Conservation (phyloP, 2,888 invertebrate species). For the Arctia plantaginis region DNA sequence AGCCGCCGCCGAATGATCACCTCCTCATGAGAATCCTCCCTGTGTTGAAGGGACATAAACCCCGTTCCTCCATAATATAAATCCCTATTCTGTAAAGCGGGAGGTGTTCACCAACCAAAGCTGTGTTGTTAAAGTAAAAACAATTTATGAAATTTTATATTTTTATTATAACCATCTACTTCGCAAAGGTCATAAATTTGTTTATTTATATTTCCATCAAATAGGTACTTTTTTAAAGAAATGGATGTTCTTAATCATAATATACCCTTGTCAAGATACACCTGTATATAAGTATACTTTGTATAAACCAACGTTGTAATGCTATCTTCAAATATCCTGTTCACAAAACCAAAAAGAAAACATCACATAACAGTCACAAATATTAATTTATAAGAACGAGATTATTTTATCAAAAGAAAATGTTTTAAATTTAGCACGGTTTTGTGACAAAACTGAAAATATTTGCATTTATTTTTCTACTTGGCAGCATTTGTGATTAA, state of each 20-base stretch:
- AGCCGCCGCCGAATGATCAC: too few relatives aligned
- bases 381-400: neutral
- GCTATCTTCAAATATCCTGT: neutral
- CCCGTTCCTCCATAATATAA: too few relatives aligned
- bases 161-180: slow-evolving; percentile 29
- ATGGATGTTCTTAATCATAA: neutral
- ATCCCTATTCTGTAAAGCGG: neutral
- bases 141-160: slow-evolving; percentile 2
- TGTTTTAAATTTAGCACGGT: slow-evolving; percentile 1
- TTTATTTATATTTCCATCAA: slow-evolving; percentile 3
- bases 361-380: neutral
- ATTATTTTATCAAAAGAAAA: neutral
- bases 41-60: too few relatives aligned
- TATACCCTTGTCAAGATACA: neutral
- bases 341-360: neutral
- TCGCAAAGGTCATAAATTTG: slow-evolving; percentile 26
- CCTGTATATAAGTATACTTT: slow-evolving; percentile 6
- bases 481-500: slow-evolving; percentile 57
- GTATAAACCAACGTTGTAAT: neutral
- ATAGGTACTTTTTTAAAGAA: slow-evolving; percentile 1
- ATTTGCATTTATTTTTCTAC: neutral
- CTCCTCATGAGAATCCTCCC: neutral
- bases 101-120: neutral
- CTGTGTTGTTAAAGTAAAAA: neutral
- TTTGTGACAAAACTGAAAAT: slow-evolving; percentile 57